Base-by-base conservation (phyloP, 1,140 invertebrate genomes). In the Pseudomyrmex concolor region DNA sequence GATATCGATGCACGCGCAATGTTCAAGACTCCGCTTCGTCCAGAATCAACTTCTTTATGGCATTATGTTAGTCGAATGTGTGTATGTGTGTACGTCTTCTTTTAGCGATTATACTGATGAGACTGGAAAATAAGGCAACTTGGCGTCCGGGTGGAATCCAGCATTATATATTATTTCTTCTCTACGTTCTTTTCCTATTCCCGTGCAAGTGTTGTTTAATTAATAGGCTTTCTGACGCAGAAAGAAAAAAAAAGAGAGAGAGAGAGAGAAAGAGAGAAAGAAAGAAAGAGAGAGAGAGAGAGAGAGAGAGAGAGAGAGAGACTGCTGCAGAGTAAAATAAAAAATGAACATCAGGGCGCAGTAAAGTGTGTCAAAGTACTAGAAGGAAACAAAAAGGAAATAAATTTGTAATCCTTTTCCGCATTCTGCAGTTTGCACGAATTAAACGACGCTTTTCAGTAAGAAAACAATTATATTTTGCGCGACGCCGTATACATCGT, bases 291-390 rank as follows among this genome's bases (percentile, higher is more conserved):
- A 45, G 25, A 25, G 25, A 34, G 34, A 34, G 34, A 34, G 9
- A 70, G 13, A 45, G 25, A 78, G 19, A 12, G 1, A 48, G n/a
- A n/a, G n/a, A n/a, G n/a, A n/a, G n/a, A n/a, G 17, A 13, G 17
- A 45, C 2, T 17, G 7, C 4, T 57, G 13, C 22, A 70, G 48
- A 59, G 15, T 9, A 12, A 48, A 43, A 59, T 70, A 45, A 68
- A 68, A 68, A 48, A 68, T 55, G 13, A 78, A 68, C 5, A 12
- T 4, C 15, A 57, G 19, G 10, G 15, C 5, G 51, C 15, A 7
- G 19, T 55, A 45, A 70, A 78, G 10, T 78, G 17, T 78, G 64
- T 78, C 34, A 57, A 25, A 68, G 19, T 78, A 48, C n/a, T 51
- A 10, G 15, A 57, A 34, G 54, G 50, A 22, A 19, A 43, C n/a